Conservation (phyloP, 2,113 vertebrate genomes). For the Sturnus vulgaris region DNA sequence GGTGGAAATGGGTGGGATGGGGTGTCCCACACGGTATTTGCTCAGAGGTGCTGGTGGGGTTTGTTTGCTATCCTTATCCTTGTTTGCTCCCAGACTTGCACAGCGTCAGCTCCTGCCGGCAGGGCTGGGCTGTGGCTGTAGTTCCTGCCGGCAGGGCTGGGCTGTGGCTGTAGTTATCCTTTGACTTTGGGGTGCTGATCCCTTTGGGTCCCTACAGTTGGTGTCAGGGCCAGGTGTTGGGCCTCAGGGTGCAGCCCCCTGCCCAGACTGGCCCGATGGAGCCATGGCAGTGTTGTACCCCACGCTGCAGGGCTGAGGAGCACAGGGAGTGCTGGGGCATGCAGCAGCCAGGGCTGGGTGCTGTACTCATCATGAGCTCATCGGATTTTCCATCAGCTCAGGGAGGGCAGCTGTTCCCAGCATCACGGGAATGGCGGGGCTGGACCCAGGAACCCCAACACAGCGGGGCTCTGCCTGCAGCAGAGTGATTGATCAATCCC, state of each 20-base stretch:
- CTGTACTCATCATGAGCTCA: constrained; percentile 6
- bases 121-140: background rate
- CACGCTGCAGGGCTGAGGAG: fast-evolving
- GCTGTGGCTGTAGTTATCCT: background rate
- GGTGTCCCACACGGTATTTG: background rate
- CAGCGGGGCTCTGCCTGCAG: background rate
- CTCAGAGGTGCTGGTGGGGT: background rate
- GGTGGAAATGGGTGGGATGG: background rate
- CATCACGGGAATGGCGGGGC: background rate
- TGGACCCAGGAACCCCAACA: background rate
- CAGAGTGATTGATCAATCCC: background rate
- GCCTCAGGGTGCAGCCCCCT: background rate
- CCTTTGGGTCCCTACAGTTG: background rate
- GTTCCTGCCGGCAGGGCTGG: fast-evolving
- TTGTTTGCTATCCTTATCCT: background rate
- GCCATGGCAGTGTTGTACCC: too few relatives aligned
- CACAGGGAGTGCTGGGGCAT: background rate
- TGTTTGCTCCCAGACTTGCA: background rate
- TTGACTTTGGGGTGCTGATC: background rate
- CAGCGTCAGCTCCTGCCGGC: fast-evolving
- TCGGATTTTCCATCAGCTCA: constrained; percentile 47
- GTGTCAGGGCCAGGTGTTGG: fast-evolving
- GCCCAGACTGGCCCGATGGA: fast-evolving
- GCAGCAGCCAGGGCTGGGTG: background rate
- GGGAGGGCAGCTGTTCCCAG: background rate